A percentile compares a stretch with the other conserved stretches of the same genome.
phyloP scores from a whole-genome alignment of 2,113 vertebrate genomes.

The Candoia aspera region DNA sequence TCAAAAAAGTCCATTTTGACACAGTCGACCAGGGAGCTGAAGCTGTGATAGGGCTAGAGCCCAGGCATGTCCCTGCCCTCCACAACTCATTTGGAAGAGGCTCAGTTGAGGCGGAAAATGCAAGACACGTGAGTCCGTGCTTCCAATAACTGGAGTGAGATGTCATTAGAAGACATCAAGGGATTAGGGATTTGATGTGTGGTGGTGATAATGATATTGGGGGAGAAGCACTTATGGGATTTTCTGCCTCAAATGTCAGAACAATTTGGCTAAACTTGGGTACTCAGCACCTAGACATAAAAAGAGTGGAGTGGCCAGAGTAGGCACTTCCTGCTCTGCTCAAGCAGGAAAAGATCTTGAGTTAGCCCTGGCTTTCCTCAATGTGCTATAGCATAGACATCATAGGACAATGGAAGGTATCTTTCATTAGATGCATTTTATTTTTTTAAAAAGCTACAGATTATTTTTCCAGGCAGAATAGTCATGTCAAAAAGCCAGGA shows the following conservation, averaged over 20 bases:
- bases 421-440: too few species aligned
- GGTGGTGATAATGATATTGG: background rate
- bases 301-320: too few species aligned
- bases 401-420: too few species aligned
- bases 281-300: background rate
- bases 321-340: background rate
- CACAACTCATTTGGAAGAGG: constrained; percentile 48
- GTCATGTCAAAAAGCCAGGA: too few species aligned
- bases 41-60: constrained; percentile 56
- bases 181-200: background rate
- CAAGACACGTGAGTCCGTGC: constrained; percentile 55
- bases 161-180: background rate
- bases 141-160: background rate
- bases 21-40: constrained; percentile 59
- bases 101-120: constrained; percentile 51
- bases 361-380: too few species aligned
- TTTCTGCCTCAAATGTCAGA: background rate
- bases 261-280: background rate
- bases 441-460: too few species aligned
- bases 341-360: background rate
- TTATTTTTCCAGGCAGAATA: too few species aligned
- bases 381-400: too few species aligned
- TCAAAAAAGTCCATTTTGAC: constrained; percentile 69
- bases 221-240: background rate
- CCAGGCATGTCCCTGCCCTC: constrained; percentile 45